Evolutionary conservation across 1,140 invertebrate genomes (phyloP).

Genomic region (Drosophila jambulina): DNA sequence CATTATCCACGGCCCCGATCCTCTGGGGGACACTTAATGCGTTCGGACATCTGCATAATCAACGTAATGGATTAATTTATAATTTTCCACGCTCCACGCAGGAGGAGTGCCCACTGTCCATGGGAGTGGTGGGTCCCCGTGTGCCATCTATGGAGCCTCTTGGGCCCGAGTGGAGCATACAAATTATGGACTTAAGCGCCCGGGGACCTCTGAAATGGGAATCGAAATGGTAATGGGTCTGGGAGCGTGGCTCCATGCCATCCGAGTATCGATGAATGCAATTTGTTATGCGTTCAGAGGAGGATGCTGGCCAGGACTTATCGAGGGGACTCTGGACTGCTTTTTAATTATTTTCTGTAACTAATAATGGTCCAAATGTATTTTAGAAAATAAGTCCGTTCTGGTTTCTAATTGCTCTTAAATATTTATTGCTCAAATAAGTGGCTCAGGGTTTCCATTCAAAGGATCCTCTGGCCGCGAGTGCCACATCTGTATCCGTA

Average conservation of each 20-base stretch:
- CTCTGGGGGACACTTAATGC: constrained; percentile 59
- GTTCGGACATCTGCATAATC: constrained; percentile 73
- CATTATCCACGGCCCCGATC: constrained; percentile 1
- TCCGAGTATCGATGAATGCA: constrained; percentile 25
- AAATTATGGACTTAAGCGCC: constrained; percentile 58
- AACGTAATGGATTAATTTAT: constrained; percentile 79
- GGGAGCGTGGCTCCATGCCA: not conserved
- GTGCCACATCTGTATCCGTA: constrained; percentile 2
- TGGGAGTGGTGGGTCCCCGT: not conserved
- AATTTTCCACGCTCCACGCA: constrained; percentile 53
- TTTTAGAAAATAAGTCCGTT: not conserved
- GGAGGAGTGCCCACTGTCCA: constrained; percentile 7
- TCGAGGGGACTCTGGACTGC: too few species aligned
- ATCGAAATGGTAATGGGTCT: constrained; percentile 15
- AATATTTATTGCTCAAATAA: not conserved
- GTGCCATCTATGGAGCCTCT: constrained; percentile 7
- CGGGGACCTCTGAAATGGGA: constrained; percentile 16
- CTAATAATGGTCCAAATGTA: not conserved
- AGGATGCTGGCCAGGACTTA: not conserved
- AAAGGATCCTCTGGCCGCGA: not conserved
- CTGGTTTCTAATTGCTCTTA: not conserved
- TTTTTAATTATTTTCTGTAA: not conserved
- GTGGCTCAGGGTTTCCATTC: not conserved
- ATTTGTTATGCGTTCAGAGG: constrained; percentile 47
- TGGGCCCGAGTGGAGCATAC: constrained; percentile 18